Evolutionary conservation across 2,113 vertebrate species (phyloP), one percentile per base, ranked within the genome.

Genomic region (Accipiter cooperii): DNA sequence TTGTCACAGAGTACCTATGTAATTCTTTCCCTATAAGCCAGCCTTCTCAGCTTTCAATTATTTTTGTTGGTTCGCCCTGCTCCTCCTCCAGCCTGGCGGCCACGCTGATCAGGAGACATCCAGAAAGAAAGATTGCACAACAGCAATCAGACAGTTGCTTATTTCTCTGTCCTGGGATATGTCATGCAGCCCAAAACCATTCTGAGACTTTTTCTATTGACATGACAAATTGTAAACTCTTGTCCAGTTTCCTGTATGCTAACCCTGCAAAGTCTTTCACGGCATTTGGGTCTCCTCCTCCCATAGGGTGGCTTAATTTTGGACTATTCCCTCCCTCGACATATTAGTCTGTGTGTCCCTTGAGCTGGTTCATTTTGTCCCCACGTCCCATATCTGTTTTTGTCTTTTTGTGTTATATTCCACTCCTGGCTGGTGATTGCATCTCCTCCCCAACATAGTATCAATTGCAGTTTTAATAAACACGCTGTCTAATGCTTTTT

Each of bases 391-490:
- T 58, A 58, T 49, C 5, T 34, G 86, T 87, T 94, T 96, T 91
- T 73, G 52, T 91, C 83, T 38, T 78, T 96, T 95, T 78, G 51
- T 86, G 38, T 87, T 95, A 75, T 40, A 89, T 94, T 90, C 52
- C 55, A 29, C 20, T 95, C 58, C 84, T 88, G 61, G 54, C 81
- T 79, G 61, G 28, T 91, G 71, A 93, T 70, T 87, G 91, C 51
- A 34, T 96, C 77, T 91, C 77, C 89, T 96, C 84, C 91, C 46
- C 75, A 79, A 25, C 5, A 8, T 34, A 94, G 66, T 87, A 95
- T 91, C 89, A 80, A 61, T 57, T 96, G 87, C 84, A 63, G 75
- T 93, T 95, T 97, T 97, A 96, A 96, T 97, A 97, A 96, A 91
- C 42, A 55, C 1, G 7, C 75, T 77, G 87, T 65, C 89, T 96